A percentile compares a stretch with the other conserved stretches of the same genome.
phyloP scores from a whole-genome alignment of 2,888 invertebrate species.

The Cryptosula pallasiana region DNA sequence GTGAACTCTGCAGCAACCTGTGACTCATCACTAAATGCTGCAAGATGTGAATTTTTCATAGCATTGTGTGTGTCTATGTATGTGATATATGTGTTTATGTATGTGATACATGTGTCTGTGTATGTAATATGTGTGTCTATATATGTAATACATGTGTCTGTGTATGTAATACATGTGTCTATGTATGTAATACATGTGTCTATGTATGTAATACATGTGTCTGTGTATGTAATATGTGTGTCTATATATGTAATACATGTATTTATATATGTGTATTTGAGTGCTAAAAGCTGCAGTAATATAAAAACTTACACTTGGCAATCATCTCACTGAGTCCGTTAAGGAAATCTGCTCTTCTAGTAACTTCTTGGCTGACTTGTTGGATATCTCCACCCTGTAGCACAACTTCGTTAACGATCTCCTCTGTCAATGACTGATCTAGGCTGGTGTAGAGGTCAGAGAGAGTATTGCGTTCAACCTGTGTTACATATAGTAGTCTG shows the following conservation, averaged over 20 bases:
- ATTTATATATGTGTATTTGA: background rate
- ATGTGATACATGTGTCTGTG: no score
- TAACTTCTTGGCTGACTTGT: background rate
- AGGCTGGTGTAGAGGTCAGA: background rate
- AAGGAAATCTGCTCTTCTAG: background rate
- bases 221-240: no score
- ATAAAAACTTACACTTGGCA: background rate
- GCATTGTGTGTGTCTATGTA: background rate
- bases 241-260: no score
- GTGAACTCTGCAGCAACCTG: background rate
- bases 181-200: no score
- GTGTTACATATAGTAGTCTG: background rate
- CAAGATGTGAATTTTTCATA: background rate
- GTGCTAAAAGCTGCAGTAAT: background rate
- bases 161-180: no score
- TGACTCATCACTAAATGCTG: background rate
- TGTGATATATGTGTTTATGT: no score
- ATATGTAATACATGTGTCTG: no score
- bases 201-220: no score
- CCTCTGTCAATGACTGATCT: background rate
- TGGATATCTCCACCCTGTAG: slow-evolving; percentile 18
- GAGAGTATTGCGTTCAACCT: background rate
- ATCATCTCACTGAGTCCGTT: background rate
- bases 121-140: no score
- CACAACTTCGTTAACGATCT: background rate